These are phyloP conservation scores for Blennius ocellaris DNA, from an alignment of 2,113 vertebrate species.

Conservation along the genomic window DNA sequence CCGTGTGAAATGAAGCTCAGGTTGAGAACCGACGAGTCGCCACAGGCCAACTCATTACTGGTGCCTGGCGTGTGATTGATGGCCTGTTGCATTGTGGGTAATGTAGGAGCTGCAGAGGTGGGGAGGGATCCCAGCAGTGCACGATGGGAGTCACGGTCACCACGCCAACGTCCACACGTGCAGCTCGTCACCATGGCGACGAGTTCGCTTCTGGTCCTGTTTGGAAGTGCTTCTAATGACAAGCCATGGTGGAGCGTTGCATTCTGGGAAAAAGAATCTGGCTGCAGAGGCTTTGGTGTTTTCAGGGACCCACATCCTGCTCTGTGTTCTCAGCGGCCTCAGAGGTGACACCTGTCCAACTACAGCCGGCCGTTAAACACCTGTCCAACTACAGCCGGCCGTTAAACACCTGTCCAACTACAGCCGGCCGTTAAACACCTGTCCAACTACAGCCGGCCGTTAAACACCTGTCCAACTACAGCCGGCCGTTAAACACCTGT, in stretches of 20 bases:
- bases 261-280: conserved; percentile 22
- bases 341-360: too few relatives aligned
- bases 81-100: conserved; percentile 69
- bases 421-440: too few relatives aligned
- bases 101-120: conserved; percentile 65
- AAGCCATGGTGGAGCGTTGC: conserved; percentile 46
- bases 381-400: too few relatives aligned
- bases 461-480: too few relatives aligned
- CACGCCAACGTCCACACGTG: not conserved
- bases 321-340: too few relatives aligned
- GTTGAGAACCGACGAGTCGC: conserved; percentile 24
- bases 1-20: conserved; percentile 52
- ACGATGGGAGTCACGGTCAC: conserved; percentile 17
- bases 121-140: conserved; percentile 43
- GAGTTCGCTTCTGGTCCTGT: conserved; percentile 38
- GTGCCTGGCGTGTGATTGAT: conserved; percentile 67
- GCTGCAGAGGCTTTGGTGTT: conserved; percentile 44
- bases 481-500: too few relatives aligned
- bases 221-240: conserved; percentile 27
- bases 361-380: too few relatives aligned
- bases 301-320: too few relatives aligned
- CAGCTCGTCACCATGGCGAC: conserved; percentile 23
- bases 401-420: too few relatives aligned
- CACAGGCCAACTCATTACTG: too few relatives aligned
- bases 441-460: too few relatives aligned